A percentile compares a stretch with the other conserved stretches of the same genome.
phyloP scores from a whole-genome alignment of 2,797 vertebrate species.

The Sebastes melanostomus region DNA sequence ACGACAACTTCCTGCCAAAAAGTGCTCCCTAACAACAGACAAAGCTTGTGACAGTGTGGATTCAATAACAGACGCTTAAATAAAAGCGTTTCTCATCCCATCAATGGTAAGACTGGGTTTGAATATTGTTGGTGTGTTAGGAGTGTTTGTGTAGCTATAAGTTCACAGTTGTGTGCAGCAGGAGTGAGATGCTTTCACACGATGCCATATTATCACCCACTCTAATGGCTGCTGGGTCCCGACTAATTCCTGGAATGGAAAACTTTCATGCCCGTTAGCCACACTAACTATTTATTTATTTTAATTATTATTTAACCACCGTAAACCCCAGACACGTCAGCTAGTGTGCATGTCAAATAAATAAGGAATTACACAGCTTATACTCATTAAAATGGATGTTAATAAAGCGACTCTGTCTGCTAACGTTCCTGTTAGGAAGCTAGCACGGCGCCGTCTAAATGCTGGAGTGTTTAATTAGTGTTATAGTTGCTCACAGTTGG shows the following conservation, averaged over 20 bases:
- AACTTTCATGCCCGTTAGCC: slow-evolving; percentile 48
- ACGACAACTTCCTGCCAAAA: slow-evolving; percentile 81
- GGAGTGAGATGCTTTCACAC: slow-evolving; percentile 50
- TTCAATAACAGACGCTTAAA: slow-evolving; percentile 47
- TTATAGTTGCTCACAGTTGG: fast-evolving
- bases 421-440: background rate
- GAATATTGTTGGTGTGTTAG: background rate
- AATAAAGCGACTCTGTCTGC: fast-evolving
- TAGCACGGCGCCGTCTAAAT: slow-evolving; percentile 29
- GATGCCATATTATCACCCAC: slow-evolving; percentile 61
- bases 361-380: fast-evolving
- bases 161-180: background rate
- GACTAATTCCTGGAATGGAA: slow-evolving; percentile 64
- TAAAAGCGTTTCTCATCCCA: slow-evolving; percentile 37
- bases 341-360: fast-evolving
- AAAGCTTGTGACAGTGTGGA: slow-evolving; percentile 74
- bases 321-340: fast-evolving
- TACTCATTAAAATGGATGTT: fast-evolving
- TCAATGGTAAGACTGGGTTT: slow-evolving; percentile 78
- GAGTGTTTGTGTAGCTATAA: background rate
- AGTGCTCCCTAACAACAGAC: slow-evolving; percentile 84
- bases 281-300: slow-evolving; percentile 1
- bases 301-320: no score
- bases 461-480: background rate
- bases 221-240: slow-evolving; percentile 50